Percentiles rank a stretch among this genome's conserved stretches.
Conservation (phyloP, 2,888 invertebrate species). For the Erebia aethiops region DNA sequence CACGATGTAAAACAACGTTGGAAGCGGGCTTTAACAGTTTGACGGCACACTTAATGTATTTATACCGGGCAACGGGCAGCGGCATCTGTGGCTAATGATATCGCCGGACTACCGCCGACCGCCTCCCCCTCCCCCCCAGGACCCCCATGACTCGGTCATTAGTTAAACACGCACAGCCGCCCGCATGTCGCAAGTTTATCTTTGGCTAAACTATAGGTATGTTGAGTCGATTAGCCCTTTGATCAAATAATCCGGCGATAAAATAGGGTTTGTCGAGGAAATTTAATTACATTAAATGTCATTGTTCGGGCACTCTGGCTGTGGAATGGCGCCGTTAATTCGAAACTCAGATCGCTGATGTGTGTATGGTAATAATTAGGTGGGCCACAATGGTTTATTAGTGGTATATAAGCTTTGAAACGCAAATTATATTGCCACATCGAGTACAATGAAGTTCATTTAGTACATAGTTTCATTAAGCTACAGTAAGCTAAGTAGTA, state of each 20-base stretch:
- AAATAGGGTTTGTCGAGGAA: slow-evolving; percentile 75
- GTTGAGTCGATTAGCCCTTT: slow-evolving; percentile 82
- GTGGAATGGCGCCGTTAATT: slow-evolving; percentile 51
- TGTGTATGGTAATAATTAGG: slow-evolving; percentile 19
- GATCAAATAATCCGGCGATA: slow-evolving; percentile 81
- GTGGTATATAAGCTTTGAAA: slow-evolving; percentile 5
- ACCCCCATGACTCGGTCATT: slow-evolving; percentile 80
- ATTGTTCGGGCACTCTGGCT: slow-evolving; percentile 63
- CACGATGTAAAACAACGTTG: slow-evolving; percentile 56
- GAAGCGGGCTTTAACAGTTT: slow-evolving; percentile 75
- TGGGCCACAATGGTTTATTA: slow-evolving; percentile 12
- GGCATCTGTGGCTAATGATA: slow-evolving; percentile 83
- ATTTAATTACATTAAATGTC: slow-evolving; percentile 79
- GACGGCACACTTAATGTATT: slow-evolving; percentile 81
- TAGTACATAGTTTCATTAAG: not conserved
- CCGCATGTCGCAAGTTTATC: slow-evolving; percentile 83
- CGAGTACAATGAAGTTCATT: not conserved
- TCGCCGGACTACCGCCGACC: slow-evolving; percentile 62
- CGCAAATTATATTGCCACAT: slow-evolving; percentile 2
- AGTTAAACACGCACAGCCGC: slow-evolving; percentile 82
- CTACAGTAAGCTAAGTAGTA: not conserved
- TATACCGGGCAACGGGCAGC: slow-evolving; percentile 75
- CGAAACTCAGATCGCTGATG: slow-evolving; percentile 33
- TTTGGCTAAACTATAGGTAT: slow-evolving; percentile 80
- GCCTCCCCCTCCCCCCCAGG: slow-evolving; percentile 38